phyloP scores from a whole-genome alignment of 92 coral and sea anemone genomes.

The Epizoanthus ramosus region DNA sequence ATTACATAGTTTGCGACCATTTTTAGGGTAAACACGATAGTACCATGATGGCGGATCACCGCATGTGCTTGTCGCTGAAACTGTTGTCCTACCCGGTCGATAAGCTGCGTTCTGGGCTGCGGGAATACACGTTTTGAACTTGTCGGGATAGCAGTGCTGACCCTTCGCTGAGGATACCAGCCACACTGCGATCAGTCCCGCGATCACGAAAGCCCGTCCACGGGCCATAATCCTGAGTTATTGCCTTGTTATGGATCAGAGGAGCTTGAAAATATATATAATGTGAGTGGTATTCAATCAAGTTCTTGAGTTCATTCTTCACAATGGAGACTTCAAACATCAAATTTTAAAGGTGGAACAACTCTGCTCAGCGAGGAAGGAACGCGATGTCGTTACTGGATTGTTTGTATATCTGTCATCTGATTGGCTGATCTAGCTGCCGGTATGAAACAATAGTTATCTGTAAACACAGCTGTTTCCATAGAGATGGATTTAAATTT shows the following conservation, averaged over 20 bases:
- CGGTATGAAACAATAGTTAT: conserved; percentile 16
- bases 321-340: conserved; percentile 19
- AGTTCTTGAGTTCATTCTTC: not conserved
- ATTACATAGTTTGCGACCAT: conserved; percentile 56
- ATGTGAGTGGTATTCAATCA: not conserved
- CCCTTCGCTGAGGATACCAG: not conserved
- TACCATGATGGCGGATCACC: conserved; percentile 74
- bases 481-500: conserved; percentile 10
- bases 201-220: not conserved
- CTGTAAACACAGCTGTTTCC: conserved; percentile 44
- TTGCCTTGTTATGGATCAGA: not conserved
- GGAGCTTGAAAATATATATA: not conserved
- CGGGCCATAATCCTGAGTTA: conserved; percentile 20
- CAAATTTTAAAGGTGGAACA: conserved; percentile 14
- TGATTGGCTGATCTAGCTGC: conserved; percentile 28
- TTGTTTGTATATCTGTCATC: conserved; percentile 28
- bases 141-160: conserved; percentile 21
- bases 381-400: conserved; percentile 43
- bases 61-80: conserved; percentile 84
- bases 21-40: conserved; percentile 64
- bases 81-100: conserved; percentile 22
- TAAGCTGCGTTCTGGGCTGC: conserved; percentile 70
- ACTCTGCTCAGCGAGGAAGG: conserved; percentile 24
- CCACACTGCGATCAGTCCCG: conserved; percentile 7
- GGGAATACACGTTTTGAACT: conserved; percentile 55